A percentile compares a stretch with the other conserved stretches of the same genome.
These are phyloP conservation scores for Acipenser oxyrinchus DNA, from an alignment of 2,797 vertebrate species.

Conservation along the genomic window DNA sequence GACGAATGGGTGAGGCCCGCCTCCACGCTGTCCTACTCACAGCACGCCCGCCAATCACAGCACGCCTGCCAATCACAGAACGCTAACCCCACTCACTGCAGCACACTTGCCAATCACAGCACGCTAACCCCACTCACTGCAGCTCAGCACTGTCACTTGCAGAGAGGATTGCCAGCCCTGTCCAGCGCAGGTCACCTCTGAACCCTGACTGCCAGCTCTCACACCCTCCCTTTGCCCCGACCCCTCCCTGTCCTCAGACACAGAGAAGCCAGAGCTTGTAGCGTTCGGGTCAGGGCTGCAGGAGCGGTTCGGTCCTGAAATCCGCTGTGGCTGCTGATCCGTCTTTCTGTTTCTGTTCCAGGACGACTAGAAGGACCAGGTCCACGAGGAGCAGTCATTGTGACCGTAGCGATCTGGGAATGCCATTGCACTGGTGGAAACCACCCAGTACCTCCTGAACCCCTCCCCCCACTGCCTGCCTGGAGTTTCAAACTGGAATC, in stretches of 20 bases:
- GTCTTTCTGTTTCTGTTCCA: slow-evolving; percentile 27
- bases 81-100: too few relatives aligned
- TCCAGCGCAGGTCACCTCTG: neutral
- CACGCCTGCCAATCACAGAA: neutral
- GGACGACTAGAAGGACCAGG: slow-evolving; percentile 53
- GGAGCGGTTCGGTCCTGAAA: too few relatives aligned
- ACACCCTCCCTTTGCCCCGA: neutral
- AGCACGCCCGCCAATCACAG: neutral
- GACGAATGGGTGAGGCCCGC: slow-evolving; percentile 81
- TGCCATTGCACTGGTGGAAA: neutral
- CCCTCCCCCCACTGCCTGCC: slow-evolving; percentile 3
- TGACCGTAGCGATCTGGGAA: slow-evolving; percentile 29
- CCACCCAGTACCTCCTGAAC: slow-evolving; percentile 19
- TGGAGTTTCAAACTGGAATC: neutral
- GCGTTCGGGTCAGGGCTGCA: neutral
- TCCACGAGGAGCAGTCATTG: slow-evolving; percentile 21
- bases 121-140: too few relatives aligned
- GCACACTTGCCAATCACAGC: neutral
- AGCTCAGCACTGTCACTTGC: too few relatives aligned
- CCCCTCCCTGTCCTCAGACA: neutral
- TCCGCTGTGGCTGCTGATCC: too few relatives aligned
- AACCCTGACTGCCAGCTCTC: neutral
- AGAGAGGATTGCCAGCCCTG: too few relatives aligned
- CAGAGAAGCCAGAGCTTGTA: neutral
- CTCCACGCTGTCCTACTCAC: neutral